These are phyloP conservation scores for Clusia tigrina DNA, from an alignment of 2,888 invertebrate genomes.

Conservation along the genomic window DNA sequence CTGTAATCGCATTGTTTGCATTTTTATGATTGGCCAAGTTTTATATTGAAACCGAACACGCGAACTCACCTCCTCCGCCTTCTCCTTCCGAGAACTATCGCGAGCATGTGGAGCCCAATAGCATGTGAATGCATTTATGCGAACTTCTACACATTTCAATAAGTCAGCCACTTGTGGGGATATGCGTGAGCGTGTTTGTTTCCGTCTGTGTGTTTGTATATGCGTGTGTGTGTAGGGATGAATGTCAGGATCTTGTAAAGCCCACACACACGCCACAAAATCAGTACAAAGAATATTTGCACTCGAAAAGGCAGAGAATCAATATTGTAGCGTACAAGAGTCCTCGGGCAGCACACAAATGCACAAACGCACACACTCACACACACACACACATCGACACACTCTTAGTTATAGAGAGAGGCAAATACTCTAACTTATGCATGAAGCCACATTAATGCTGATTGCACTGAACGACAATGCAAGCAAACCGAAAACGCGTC, in stretches of 20 bases:
- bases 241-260: background rate
- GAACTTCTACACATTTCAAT: too few species aligned
- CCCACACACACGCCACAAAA: background rate
- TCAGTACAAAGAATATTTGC: background rate
- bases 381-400: background rate
- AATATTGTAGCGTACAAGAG: too few species aligned
- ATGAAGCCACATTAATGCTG: too few species aligned
- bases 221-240: background rate
- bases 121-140: background rate
- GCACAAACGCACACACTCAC: background rate
- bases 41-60: background rate
- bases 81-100: background rate
- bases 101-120: too few species aligned
- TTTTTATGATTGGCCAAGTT: background rate
- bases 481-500: background rate
- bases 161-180: background rate
- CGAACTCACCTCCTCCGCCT: background rate
- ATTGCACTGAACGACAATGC: background rate
- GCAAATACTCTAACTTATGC: too few species aligned
- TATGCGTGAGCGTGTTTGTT: too few species aligned
- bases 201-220: background rate
- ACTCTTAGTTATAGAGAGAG: background rate
- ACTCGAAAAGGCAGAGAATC: background rate
- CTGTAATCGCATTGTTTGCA: conserved; percentile 2
- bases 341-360: too few species aligned